Base-by-base conservation (phyloP, 2,797 vertebrate species). In the Hoplostethus mediterraneus region DNA sequence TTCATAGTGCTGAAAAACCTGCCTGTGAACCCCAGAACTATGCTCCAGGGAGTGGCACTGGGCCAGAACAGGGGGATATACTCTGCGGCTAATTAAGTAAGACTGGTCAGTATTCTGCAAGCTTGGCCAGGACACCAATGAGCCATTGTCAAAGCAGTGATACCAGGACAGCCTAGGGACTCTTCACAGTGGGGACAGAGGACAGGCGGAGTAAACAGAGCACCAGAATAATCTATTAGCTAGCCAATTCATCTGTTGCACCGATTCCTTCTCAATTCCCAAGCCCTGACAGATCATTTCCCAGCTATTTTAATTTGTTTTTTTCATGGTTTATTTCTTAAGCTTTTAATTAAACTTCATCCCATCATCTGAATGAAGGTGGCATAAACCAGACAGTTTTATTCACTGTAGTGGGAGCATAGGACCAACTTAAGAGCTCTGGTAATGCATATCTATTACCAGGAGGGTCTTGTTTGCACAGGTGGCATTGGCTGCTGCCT, bases 1-100 rank as follows among this genome's bases (percentile, higher is more conserved):
- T 94, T 95, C 94, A 95, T 93, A 70, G 87, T 38, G 54, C 88
- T 89, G 87, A 84, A 89, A 85, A 94, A 93, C 91, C 93, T 90
- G 92, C 91, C 89, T 81, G 90, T 94, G 93, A 94, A 94, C 94
- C 93, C 91, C 87, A 81, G 84, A 92, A 91, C 92, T 88, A 89
- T 90, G 92, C 93, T 92, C 89, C 87, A 81, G 92, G 92, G 92
- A 92, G 90, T 93, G 92, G 92, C 90, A 65, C 75, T 3, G 49
- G 66, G 92, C 92, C 93, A 92, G 90, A 70, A 84, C 87, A 77
- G 71, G 78, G 84, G 82, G 67, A 86, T 86, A 82, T 80, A 88
- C 89, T 87, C 87, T 78, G 85, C 75, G 83, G 92, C 91, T 94
- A 91, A 93, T 92, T 94, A 93, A 92, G 89, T 78, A 84, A 84